Base-by-base conservation (phyloP, 1,140 invertebrate genomes). In the Ridgeia piscesae region DNA sequence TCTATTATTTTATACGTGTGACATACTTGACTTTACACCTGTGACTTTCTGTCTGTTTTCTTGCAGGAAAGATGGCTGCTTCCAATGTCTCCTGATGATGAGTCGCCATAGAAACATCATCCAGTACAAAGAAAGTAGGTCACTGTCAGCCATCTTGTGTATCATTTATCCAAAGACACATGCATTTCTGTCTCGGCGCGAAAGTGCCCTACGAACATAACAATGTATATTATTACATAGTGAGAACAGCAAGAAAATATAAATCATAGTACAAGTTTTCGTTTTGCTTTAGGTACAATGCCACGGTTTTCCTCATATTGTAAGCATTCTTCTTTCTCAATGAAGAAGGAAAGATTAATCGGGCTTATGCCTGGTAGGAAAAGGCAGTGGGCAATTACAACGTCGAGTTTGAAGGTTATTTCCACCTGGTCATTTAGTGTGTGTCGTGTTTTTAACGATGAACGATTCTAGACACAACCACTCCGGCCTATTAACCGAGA, bases 121-220 rank as follows among this genome's bases (percentile, higher is more conserved):
- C 33, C 91, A 92, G 34, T 92, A 92, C 50, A 92, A 92, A 88
- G 91, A 92, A 77, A 92, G 91, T 92, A 77, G 88, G 91, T 77
- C 58, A 31, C 27, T 31, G 2, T 77, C 58, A 21, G 42, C 42
- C 42, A 42, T 42, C 42, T 6, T 42, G 42, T 42, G 11, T 11
- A 42, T 42, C 42, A 42, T 42, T 27, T 31, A 77, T 77, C 58
- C 6, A 77, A 27, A 21, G 2, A 77, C 58, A 77, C 0, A 77
- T 77, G 58, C 11, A 77, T 77, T 77, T 21, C 2, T 77, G 58
- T 27, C 58, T 27, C 27, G 2, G 58, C 42, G 11, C 42, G 42
- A 42, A 42, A 6, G 42, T 21, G 58, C 58, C 17, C 2, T 77
- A 0, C 11, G 58, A 77, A 77, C 58, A 77, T 77, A 31, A 77